Base-by-base conservation (phyloP, 2,797 vertebrate species). In the Eidolon dupreanum region DNA sequence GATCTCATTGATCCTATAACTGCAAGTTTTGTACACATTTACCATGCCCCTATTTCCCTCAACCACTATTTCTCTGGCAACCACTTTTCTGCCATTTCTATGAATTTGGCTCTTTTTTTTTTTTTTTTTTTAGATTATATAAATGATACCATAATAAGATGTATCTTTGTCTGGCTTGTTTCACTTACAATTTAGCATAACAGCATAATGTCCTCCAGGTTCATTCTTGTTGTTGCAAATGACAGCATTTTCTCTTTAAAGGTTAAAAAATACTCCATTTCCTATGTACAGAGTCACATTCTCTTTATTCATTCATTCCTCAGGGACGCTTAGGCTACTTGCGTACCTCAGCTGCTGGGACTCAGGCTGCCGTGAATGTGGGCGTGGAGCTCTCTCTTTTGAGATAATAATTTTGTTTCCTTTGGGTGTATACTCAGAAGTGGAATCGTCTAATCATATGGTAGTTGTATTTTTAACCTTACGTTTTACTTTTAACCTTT, bases 311-410 rank as follows among this genome's bases (percentile, higher is more conserved):
- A 0, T 36, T 31, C 65, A n/a, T 33, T 26, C 43, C n/a, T 17
- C 15, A 28, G 46, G 43, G 8, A 28, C 28, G 6, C 11, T 20
- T 2, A 36, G 65, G 22, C 6, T 71, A 33, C 31, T 8, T 41
- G 20, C 15, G 8, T 0, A 1, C 17, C 63, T 79, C 28, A 22
- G 55, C 15, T 28, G 15, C 9, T 5, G 11, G 11, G 28, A 43
- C 20, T n/a, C 51, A 8, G 1, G 33, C 11, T 20, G 8, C 65
- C 8, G 2, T 8, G 22, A 55, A 31, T 0, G 1, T 8, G 31
- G 49, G 59, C 22, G 10, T 9, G 3, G 10, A n/a, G 41, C 1
- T 20, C 7, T 3, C 63, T 17, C 74, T 41, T 41, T 16, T 2
- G 13, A n/a, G 33, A 26, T 4, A 2, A 17, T 15, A 7, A 26